Evolutionary conservation across 2,113 vertebrate genomes (phyloP).

Genomic region (Indicator maculatus): DNA sequence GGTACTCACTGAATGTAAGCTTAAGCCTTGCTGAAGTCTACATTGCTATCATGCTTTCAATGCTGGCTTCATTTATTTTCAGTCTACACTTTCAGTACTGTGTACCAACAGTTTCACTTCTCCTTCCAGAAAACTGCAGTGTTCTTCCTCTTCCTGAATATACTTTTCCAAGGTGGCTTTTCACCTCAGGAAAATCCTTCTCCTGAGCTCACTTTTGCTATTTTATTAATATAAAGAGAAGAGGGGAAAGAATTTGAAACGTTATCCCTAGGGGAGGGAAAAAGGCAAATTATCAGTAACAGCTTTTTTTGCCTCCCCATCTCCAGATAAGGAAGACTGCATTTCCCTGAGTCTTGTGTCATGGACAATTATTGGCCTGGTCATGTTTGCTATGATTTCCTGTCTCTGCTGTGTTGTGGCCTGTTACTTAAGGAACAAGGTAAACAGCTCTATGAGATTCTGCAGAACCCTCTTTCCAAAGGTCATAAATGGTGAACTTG

Average conservation of each 20-base stretch:
- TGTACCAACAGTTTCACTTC: neutral
- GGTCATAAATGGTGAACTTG: neutral
- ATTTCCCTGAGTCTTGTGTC: constrained; percentile 41
- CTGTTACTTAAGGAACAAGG: constrained; percentile 70
- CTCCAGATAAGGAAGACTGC: constrained; percentile 45
- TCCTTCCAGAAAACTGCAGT: neutral
- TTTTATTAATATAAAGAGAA: neutral
- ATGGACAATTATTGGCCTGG: constrained; percentile 67
- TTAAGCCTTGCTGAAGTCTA: neutral
- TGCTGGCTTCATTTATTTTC: neutral
- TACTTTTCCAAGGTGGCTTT: neutral
- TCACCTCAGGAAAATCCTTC: neutral
- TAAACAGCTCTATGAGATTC: constrained; percentile 25
- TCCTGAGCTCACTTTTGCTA: neutral
- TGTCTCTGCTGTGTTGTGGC: constrained; percentile 45
- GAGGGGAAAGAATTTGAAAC: neutral
- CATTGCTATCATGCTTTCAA: neutral
- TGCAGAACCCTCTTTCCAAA: neutral
- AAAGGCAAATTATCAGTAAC: neutral
- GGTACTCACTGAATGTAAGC: neutral
- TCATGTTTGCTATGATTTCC: constrained; percentile 1
- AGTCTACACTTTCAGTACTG: neutral
- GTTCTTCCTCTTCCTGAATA: neutral
- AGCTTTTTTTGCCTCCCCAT: neutral
- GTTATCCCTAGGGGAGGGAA: neutral